Percentiles rank a stretch among this genome's conserved stretches.
Evolutionary conservation across 35 echinoderm and acorn worm species (phyloP).

Genomic region (Hemicentrotus pulcherrimus): DNA sequence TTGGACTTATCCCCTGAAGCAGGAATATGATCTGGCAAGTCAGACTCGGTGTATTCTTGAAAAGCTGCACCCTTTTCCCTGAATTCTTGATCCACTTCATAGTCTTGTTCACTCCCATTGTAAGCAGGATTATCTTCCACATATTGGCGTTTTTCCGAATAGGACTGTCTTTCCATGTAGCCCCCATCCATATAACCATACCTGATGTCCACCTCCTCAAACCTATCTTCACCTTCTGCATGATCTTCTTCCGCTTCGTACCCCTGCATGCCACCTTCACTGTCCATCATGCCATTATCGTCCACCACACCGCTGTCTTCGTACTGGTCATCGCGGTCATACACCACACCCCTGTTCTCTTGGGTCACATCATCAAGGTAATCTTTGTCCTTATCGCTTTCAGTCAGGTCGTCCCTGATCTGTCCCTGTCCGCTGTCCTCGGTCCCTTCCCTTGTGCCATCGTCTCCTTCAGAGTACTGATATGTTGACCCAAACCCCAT

Average conservation of each 20-base stretch:
- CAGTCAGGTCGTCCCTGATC: slow-evolving; percentile 59
- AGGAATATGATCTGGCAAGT: slow-evolving; percentile 49
- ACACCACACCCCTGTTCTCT: slow-evolving; percentile 23
- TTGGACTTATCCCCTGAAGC: not conserved
- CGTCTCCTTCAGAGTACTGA: slow-evolving; percentile 53
- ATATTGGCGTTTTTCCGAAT: slow-evolving; percentile 36
- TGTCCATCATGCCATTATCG: slow-evolving; percentile 44
- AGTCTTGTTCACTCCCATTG: slow-evolving; percentile 36
- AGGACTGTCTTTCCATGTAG: slow-evolving; percentile 36
- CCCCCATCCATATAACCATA: slow-evolving; percentile 47
- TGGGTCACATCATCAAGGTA: slow-evolving; percentile 57
- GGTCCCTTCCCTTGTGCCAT: slow-evolving; percentile 26
- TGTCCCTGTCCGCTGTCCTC: slow-evolving; percentile 53
- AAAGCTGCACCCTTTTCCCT: not conserved
- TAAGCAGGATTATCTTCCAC: slow-evolving; percentile 50
- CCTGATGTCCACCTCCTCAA: slow-evolving; percentile 65
- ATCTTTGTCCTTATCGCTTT: slow-evolving; percentile 63
- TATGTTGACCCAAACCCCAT: slow-evolving; percentile 17
- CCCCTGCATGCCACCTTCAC: slow-evolving; percentile 54
- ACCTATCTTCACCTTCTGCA: slow-evolving; percentile 59
- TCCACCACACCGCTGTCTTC: slow-evolving; percentile 51
- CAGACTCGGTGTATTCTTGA: slow-evolving; percentile 54
- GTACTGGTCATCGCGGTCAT: slow-evolving; percentile 61
- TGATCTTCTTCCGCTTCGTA: slow-evolving; percentile 61
- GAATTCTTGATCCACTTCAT: slow-evolving; percentile 31